Percentiles rank a stretch among this genome's conserved stretches.
Conservation (phyloP, 2,113 vertebrate species). For the Tupaia tana region DNA sequence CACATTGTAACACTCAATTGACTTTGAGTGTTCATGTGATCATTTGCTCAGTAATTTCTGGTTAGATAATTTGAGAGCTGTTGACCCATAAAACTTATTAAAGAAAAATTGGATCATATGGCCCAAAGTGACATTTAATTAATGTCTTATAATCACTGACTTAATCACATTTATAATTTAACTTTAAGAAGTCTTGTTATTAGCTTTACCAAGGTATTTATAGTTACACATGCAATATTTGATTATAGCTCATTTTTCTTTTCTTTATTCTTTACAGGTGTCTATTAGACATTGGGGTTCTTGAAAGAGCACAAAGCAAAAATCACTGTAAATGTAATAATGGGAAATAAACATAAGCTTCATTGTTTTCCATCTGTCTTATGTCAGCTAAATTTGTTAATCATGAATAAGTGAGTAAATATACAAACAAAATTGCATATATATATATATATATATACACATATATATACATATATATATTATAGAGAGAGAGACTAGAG, state of each 20-base stretch:
- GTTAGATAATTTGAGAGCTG: slow-evolving; percentile 51
- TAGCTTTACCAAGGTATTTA: not conserved
- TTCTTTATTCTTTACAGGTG: not conserved
- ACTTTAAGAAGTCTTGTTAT: slow-evolving; percentile 17
- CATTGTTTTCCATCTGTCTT: not conserved
- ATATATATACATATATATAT: not conserved
- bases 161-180: slow-evolving; percentile 39
- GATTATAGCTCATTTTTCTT: not conserved
- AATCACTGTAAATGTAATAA: not conserved
- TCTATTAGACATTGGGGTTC: not conserved
- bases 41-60: slow-evolving; percentile 49
- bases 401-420: not conserved
- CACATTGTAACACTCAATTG: slow-evolving; percentile 45
- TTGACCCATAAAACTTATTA: slow-evolving; percentile 42
- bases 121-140: slow-evolving; percentile 48
- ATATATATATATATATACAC: not conserved
- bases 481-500: too few species aligned
- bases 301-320: not conserved
- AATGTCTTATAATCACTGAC: slow-evolving; percentile 11
- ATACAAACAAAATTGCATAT: not conserved
- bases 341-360: not conserved
- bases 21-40: slow-evolving; percentile 60
- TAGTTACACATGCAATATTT: not conserved
- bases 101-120: slow-evolving; percentile 47
- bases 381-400: not conserved